Evolutionary conservation across 2,113 vertebrate species (phyloP).

Genomic region (Phylloscopus whistleri): DNA sequence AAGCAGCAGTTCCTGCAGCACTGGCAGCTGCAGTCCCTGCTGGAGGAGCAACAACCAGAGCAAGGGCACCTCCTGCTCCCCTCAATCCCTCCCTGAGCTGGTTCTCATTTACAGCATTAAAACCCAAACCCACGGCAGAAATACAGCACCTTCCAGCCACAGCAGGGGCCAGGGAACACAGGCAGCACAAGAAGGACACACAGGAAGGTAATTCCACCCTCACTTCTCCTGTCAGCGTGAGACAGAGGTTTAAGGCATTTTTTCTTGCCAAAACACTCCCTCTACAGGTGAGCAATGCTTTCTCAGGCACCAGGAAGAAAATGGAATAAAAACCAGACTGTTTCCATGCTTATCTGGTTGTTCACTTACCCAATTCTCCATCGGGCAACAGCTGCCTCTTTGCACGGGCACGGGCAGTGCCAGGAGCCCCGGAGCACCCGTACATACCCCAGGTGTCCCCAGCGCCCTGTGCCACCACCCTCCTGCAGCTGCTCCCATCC

Average conservation of each 20-base stretch:
- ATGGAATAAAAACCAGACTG: rapidly evolving
- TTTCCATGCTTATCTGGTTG: neutral
- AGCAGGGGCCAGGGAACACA: neutral
- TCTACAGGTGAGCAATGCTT: neutral
- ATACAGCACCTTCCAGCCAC: neutral
- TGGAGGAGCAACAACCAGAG: rapidly evolving
- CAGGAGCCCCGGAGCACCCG: rapidly evolving
- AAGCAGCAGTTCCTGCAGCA: neutral
- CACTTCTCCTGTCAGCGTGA: neutral
- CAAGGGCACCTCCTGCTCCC: neutral
- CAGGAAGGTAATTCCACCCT: rapidly evolving
- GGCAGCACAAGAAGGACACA: neutral
- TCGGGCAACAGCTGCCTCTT: rapidly evolving
- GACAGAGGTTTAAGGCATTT: neutral
- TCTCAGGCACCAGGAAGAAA: neutral
- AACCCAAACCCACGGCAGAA: neutral
- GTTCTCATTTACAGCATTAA: neutral
- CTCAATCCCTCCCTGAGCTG: neutral
- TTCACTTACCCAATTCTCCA: neutral
- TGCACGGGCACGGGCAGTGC: neutral
- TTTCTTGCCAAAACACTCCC: neutral
- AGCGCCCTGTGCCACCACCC: neutral
- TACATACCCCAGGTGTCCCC: neutral
- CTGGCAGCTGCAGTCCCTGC: neutral
- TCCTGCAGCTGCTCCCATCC: neutral